Base-by-base conservation (phyloP, 2,797 vertebrate species). In the Enteromius treurensis region DNA sequence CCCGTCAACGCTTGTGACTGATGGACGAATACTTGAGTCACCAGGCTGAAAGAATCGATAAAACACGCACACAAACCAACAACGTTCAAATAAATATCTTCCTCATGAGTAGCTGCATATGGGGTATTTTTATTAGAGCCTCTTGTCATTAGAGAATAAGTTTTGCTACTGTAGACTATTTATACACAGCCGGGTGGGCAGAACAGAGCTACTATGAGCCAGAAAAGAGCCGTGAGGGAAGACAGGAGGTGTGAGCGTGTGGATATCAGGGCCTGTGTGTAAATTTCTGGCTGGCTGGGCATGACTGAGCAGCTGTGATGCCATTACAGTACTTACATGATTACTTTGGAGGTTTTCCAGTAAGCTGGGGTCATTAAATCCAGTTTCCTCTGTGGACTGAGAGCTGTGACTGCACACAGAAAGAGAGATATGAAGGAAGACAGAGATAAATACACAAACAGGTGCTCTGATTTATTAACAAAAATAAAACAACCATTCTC, bases 331-430 rank as follows among this genome's bases (percentile, higher is more conserved):
- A 95, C 97, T 97, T 96, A 99, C 98, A 89, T 99, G 98, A 95
- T 97, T 97, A 91, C 92, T 97, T 91, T 99, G 97, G 91, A 99
- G 96, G 91, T 99, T 99, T 95, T 99, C 97, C 92, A 98, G 93
- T 92, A 99, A 93, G 60, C 96, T 97, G 4, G 93, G 89, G 84
- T 99, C 98, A 91, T 94, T 97, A 93, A 99, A 99, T 89, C 92
- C 94, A 74, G 93, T 95, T 89, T 97, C 96, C 2, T 98, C 97
- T 88, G 94, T 94, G n/a, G 93, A 93, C 83, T 97, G 94, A 86
- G 95, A 91, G 84, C 94, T 95, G 89, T 97, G 96, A 92, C 98
- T 99, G 92, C 88, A 90, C 47, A 77, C 5, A 68, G 29, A 78
- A 82, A 85, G 34, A 84, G 23, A 84, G 19, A 88, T 82, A 89